Percentiles rank a stretch among this genome's conserved stretches.
These are phyloP conservation scores for Nanorana parkeri DNA, from an alignment of 2,113 vertebrate species.

Conservation along the genomic window DNA sequence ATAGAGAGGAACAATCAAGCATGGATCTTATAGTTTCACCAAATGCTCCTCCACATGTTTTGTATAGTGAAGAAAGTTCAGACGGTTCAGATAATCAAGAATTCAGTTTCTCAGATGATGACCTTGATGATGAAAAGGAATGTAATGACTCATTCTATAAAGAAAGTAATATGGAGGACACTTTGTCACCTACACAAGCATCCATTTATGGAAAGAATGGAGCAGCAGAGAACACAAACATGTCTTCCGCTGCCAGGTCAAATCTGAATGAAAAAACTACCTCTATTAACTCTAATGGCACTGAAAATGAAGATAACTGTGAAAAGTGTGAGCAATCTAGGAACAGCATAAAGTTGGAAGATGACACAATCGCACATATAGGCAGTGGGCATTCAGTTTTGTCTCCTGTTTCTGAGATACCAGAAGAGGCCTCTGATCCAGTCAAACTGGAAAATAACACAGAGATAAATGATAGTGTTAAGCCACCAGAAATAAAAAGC, in stretches of 20 bases:
- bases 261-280: slow-evolving; percentile 59
- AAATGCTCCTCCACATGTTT: neutral
- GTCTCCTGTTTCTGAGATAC: slow-evolving; percentile 76
- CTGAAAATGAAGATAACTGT: slow-evolving; percentile 69
- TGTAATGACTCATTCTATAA: neutral
- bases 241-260: slow-evolving; percentile 31
- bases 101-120: neutral
- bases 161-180: neutral
- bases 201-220: neutral
- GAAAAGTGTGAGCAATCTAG: slow-evolving; percentile 57
- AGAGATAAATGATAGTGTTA: slow-evolving; percentile 58
- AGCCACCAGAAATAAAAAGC: slow-evolving; percentile 60
- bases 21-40: neutral
- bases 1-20: neutral
- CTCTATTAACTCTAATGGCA: slow-evolving; percentile 67
- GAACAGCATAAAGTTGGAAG: slow-evolving; percentile 51
- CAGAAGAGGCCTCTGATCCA: slow-evolving; percentile 71
- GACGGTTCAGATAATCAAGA: neutral
- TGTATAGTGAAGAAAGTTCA: slow-evolving; percentile 1
- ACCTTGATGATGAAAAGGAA: slow-evolving; percentile 2
- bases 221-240: slow-evolving; percentile 51
- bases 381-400: slow-evolving; percentile 64
- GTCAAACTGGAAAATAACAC: slow-evolving; percentile 60
- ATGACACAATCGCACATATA: neutral
- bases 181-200: neutral